Base-by-base conservation (phyloP, 1,140 invertebrate genomes). In the Zaprionus ornatus region DNA sequence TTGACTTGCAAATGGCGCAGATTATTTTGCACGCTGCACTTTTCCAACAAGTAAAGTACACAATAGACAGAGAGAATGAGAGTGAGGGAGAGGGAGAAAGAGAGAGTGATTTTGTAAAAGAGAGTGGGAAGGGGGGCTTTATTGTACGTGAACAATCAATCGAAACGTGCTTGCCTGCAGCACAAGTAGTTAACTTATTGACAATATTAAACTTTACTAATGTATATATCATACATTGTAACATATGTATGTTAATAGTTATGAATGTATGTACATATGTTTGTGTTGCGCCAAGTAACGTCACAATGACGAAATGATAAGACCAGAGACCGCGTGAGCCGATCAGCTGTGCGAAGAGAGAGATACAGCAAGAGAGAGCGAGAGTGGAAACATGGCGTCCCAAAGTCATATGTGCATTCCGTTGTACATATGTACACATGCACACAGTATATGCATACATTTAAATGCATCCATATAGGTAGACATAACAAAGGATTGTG, bases 11-110 rank as follows among this genome's bases (percentile, higher is more conserved):
- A 78, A 78, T 65, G 66, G 56, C 76, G 76, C 48, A 75, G 61
- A 83, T 80, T 66, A 84, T 84, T 83, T 83, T 83, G 81, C 81
- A 83, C 81, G 37, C 77, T 83, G 77, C 81, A 80, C 80, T 83
- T 23, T 23, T 32, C 40, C 15, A 63, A 67, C 42, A 50, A 55
- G 17, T 35, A 9, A 45, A 55, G 17, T 35, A 9, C 45, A 59
- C 37, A 80, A 50, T 71, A 45, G 35, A 35, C 4, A 74, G 17
- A 63, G 35, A 67, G 45, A 17, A 63, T 23, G 45, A 57, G 37
- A 25, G 67, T 65, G 74, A 15, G 1, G 35, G 67, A 68, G 74
- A 15, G 1, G 35, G 32, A 64, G 9, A 4, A 21, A 10, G 60
- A 27, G 42, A 69, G 35, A 54, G 25, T 6, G 40, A 45, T 45